A percentile compares a stretch with the other conserved stretches of the same genome.
Evolutionary conservation across 2,797 vertebrate species (phyloP).

Genomic region (Lepilemur ruficaudatus): DNA sequence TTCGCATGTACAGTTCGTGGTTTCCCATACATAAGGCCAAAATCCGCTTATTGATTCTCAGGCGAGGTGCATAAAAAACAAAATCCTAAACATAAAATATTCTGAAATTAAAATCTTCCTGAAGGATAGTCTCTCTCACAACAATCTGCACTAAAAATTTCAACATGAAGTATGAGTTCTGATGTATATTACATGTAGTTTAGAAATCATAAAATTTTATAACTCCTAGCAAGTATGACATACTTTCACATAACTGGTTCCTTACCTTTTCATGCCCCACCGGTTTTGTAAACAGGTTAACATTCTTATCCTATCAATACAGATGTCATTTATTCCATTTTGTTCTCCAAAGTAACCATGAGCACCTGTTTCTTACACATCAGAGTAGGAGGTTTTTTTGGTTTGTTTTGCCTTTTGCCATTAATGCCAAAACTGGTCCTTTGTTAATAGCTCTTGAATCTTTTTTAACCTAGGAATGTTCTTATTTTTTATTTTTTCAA

Average conservation of each 20-base stretch:
- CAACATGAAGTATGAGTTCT: neutral
- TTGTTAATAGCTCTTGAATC: neutral
- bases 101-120: conserved; percentile 49
- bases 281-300: neutral
- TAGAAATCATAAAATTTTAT: neutral
- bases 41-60: conserved; percentile 98
- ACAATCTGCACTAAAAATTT: neutral
- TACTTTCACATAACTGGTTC: neutral
- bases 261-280: neutral
- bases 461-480: conserved; percentile 3
- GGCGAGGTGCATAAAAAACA: conserved; percentile 96
- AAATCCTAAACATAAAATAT: conserved; percentile 90
- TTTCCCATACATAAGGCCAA: conserved; percentile 98
- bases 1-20: conserved; percentile 98
- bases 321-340: neutral
- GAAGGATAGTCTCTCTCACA: conserved; percentile 24
- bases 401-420: neutral
- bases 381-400: neutral
- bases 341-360: conserved; percentile 6
- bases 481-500: conserved; percentile 2
- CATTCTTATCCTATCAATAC: neutral
- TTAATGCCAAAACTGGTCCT: neutral
- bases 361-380: neutral
- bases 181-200: neutral
- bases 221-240: neutral